A percentile compares a stretch with the other conserved stretches of the same genome.
Evolutionary conservation across 1,140 invertebrate genomes (phyloP).

Genomic region (Neodiprion fabricii): DNA sequence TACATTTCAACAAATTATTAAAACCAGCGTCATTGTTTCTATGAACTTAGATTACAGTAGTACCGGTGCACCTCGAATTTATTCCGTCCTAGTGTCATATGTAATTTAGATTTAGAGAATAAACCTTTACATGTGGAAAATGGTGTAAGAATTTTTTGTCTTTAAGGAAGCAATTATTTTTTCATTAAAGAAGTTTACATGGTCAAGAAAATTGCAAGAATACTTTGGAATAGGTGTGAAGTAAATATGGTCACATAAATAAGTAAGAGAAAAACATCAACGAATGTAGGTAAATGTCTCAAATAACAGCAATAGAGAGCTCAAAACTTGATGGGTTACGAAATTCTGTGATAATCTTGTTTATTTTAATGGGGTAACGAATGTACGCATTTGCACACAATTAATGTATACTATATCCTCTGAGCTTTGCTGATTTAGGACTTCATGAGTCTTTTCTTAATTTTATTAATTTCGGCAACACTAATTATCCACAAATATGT

Average conservation of each 20-base stretch:
- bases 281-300: background rate
- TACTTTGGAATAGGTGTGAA: background rate
- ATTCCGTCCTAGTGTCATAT: no score
- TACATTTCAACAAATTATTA: no score
- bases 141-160: no score
- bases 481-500: no score
- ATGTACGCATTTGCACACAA: background rate
- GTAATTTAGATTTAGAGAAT: no score
- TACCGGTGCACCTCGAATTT: no score
- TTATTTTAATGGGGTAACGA: background rate
- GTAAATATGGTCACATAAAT: background rate
- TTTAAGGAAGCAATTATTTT: no score
- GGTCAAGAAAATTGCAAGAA: no score
- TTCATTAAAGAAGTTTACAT: no score
- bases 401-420: background rate
- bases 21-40: no score
- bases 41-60: no score
- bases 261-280: background rate
- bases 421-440: background rate
- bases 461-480: background rate
- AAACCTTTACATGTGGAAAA: no score
- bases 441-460: background rate
- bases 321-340: background rate
- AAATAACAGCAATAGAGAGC: constrained; percentile 5
- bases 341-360: background rate